Conservation (phyloP, 2,113 vertebrate species). For the Heptranchias perlo region DNA sequence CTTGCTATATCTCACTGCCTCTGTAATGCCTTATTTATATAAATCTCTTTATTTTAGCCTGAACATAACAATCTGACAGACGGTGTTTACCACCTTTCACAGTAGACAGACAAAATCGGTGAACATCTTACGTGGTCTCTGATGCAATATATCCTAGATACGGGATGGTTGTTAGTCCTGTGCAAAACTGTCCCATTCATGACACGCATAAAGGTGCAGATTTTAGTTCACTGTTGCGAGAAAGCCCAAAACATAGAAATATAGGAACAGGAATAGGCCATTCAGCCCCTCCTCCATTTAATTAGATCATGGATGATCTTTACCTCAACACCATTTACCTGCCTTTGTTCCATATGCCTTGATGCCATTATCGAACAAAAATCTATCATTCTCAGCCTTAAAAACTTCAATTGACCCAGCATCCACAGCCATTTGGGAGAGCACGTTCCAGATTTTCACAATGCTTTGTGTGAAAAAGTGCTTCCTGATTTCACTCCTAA, state of each 20-base stretch:
- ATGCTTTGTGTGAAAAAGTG: not conserved
- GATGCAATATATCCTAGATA: not conserved
- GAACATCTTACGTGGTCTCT: not conserved
- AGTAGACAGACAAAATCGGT: not conserved
- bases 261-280: not conserved
- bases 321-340: not conserved
- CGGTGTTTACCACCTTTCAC: not conserved
- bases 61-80: not conserved
- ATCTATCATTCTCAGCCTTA: not conserved
- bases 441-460: not conserved
- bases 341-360: not conserved
- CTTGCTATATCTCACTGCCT: not conserved
- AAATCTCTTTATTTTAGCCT: not conserved
- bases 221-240: not conserved
- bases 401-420: not conserved
- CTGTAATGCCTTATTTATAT: not conserved
- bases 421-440: not conserved
- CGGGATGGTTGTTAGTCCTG: not conserved
- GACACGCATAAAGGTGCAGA: not conserved
- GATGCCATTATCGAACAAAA: not conserved
- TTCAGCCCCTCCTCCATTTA: not conserved
- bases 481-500: not conserved
- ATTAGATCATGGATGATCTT: not conserved
- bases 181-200: not conserved
- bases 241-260: not conserved